Conservation (phyloP, 2,888 invertebrate genomes). For the Temnothorax unifasciatus region DNA sequence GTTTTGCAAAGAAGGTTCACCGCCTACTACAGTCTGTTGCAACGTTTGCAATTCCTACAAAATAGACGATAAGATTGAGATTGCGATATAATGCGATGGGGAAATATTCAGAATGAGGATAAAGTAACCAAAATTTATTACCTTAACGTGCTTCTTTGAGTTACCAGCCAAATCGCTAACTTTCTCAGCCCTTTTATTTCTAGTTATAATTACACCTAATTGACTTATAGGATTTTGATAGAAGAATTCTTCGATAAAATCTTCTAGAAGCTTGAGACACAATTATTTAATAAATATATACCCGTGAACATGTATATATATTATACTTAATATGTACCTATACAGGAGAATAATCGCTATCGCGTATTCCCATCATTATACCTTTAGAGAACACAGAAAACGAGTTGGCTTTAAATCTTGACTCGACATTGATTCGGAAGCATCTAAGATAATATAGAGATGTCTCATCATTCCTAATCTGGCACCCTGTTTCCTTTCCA, state of each 20-base stretch:
- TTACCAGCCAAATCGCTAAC: slow-evolving; percentile 96
- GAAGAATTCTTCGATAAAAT: slow-evolving; percentile 98
- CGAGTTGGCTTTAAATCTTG: slow-evolving; percentile 98
- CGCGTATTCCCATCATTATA: slow-evolving; percentile 80
- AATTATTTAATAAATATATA: slow-evolving; percentile 33
- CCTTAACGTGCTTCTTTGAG: slow-evolving; percentile 92
- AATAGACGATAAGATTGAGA: neutral
- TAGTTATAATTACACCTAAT: slow-evolving; percentile 95
- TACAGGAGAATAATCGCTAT: neutral
- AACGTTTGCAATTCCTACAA: slow-evolving; percentile 86
- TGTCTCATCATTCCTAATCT: slow-evolving; percentile 99
- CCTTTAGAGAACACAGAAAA: slow-evolving; percentile 95
- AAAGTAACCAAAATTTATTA: slow-evolving; percentile 66
- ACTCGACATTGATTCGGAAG: slow-evolving; percentile 97
- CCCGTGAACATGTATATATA: neutral
- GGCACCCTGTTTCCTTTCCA: slow-evolving; percentile 91
- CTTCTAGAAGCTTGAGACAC: slow-evolving; percentile 92
- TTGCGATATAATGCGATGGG: neutral
- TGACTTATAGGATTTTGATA: slow-evolving; percentile 99
- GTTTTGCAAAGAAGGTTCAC: slow-evolving; percentile 99
- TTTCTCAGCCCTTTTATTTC: slow-evolving; percentile 97
- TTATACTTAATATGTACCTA: too few relatives aligned
- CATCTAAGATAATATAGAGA: slow-evolving; percentile 95
- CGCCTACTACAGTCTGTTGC: slow-evolving; percentile 90
- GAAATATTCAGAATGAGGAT: neutral